Percentiles rank a stretch among this genome's conserved stretches.
These are phyloP conservation scores for Ceyx melanurus DNA, from an alignment of 2,113 vertebrate species.

Conservation along the genomic window DNA sequence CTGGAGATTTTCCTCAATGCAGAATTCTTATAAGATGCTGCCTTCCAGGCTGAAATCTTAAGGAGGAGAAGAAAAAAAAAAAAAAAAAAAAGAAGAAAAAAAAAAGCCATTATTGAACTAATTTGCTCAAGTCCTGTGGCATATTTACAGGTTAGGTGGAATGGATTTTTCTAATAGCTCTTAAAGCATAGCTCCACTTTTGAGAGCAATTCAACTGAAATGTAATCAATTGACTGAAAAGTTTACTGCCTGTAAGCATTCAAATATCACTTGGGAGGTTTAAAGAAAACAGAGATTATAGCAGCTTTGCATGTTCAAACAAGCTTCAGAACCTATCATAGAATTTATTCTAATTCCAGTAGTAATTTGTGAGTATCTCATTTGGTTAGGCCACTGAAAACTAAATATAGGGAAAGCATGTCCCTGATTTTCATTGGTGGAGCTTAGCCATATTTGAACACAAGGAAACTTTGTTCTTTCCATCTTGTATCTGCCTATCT, in stretches of 20 bases:
- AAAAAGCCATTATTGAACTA: neutral
- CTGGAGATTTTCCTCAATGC: neutral
- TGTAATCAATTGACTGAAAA: neutral
- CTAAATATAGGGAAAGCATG: neutral
- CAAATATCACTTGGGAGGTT: neutral
- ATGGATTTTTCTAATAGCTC: neutral
- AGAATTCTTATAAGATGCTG: neutral
- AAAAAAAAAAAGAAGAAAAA: neutral
- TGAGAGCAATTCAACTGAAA: neutral
- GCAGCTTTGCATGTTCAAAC: neutral
- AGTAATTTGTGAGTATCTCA: neutral
- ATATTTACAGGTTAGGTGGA: slow-evolving; percentile 33
- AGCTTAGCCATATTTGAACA: neutral
- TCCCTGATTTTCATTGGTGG: neutral
- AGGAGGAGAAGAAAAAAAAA: neutral
- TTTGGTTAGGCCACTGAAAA: neutral
- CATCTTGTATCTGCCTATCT: neutral
- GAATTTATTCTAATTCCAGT: neutral
- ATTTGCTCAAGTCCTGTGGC: slow-evolving; percentile 29
- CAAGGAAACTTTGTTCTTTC: neutral
- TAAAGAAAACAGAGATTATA: neutral
- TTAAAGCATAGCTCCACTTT: slow-evolving; percentile 23
- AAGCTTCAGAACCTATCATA: neutral
- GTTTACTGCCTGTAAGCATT: neutral
- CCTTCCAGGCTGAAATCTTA: slow-evolving; percentile 28